Base-by-base conservation (phyloP, 2,113 vertebrate species). In the Pomatostomus ruficeps region DNA sequence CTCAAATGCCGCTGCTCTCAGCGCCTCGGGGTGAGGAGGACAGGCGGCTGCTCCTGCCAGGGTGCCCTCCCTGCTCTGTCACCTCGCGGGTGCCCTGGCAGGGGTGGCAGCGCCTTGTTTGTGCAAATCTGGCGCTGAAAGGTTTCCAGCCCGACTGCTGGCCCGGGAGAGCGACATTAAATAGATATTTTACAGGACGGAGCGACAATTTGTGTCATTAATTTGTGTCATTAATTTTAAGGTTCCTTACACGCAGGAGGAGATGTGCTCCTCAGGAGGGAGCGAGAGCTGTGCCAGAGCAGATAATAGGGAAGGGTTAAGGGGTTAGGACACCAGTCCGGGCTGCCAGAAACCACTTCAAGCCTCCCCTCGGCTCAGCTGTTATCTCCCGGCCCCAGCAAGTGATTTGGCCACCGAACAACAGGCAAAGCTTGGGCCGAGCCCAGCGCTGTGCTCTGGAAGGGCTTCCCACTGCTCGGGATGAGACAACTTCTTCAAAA, bases 351-450 rank as follows among this genome's bases (percentile, higher is more conserved):
- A 93, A 93, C 46, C 55, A 83, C 91, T 96, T 90, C 29, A 88
- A 88, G 83, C 72, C 88, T 83, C 29, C 51, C 22, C 75, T 94
- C 68, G 88, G 68, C 80, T 74, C 33, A 48, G 9, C 85, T 2
- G 3, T 91, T 96, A 96, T 95, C 95, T 93, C 29, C 59, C 40
- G 72, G 73, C 79, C 67, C 85, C 88, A 94, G 88, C 88, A 70
- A 97, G 85, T 43, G 87, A 77, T 43, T 93, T 92, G 94, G 75
- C 85, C 31, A 17, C 75, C 19, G 67, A 74, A 35, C 58, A 85
- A 12, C 61, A 82, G 48, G 67, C 83, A 79, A n/a, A 68, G 31
- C 57, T 71, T 10, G 61, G 52, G 73, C 20, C 24, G 2, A 72
- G 78, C 66, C 49, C 66, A 38, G 71, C 16, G 88, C 5, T 83